These are phyloP conservation scores for Grammomys surdaster DNA, from an alignment of 2,113 vertebrate genomes.

Conservation along the genomic window DNA sequence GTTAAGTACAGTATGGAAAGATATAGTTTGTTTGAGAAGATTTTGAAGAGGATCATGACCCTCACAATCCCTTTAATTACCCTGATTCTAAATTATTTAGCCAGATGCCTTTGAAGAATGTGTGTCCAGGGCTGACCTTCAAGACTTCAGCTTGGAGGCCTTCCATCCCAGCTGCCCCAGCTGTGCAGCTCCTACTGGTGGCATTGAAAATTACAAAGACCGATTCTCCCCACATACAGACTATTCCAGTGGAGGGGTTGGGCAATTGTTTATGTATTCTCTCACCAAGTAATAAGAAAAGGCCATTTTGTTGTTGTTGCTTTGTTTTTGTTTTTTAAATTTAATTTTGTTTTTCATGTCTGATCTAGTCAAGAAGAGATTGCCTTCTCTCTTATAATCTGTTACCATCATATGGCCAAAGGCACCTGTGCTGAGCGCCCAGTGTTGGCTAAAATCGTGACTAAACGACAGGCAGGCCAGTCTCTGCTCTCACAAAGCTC, in stretches of 20 bases:
- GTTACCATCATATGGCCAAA: neutral
- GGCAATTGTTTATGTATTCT: neutral
- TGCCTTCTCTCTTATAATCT: neutral
- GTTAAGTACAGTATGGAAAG: neutral
- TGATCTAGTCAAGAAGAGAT: neutral
- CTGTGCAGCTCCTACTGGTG: neutral
- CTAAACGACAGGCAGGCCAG: neutral
- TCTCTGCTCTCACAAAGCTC: neutral
- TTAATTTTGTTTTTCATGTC: neutral
- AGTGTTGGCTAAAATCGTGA: neutral
- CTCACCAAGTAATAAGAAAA: neutral
- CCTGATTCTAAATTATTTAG: neutral
- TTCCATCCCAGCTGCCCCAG: neutral
- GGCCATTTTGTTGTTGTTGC: neutral
- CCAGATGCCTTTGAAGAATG: neutral
- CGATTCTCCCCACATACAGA: neutral
- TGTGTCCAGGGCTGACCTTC: neutral
- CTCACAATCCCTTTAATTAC: neutral
- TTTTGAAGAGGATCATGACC: neutral
- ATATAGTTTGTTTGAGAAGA: neutral
- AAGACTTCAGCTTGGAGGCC: neutral
- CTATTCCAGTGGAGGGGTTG: rapidly evolving
- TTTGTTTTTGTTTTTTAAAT: neutral
- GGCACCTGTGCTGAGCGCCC: neutral
- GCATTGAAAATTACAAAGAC: neutral